These are phyloP conservation scores for Clivina fossor DNA, from an alignment of 2,888 invertebrate genomes.

Conservation along the genomic window DNA sequence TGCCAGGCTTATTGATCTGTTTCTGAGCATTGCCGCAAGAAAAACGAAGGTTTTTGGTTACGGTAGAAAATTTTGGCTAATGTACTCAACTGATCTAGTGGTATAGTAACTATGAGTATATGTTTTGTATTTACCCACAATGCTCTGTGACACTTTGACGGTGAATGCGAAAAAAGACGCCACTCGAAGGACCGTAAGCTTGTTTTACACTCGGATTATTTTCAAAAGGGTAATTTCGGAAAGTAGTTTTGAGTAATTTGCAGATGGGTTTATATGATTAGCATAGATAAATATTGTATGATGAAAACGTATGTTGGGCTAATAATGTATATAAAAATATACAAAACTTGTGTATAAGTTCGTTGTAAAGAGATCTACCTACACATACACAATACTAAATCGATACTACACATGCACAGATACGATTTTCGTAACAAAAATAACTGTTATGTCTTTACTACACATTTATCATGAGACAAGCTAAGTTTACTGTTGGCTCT, in stretches of 20 bases:
- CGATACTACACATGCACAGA: no score
- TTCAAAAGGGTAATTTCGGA: constrained; percentile 14
- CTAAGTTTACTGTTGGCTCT: no score
- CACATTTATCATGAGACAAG: no score
- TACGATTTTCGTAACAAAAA: no score
- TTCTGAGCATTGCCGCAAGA: neutral
- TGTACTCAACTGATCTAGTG: neutral
- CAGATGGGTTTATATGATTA: no score
- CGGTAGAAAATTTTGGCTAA: neutral
- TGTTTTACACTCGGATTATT: constrained; percentile 16
- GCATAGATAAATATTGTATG: no score
- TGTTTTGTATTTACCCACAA: constrained; percentile 18
- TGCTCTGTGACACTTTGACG: constrained; percentile 23
- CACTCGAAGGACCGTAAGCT: constrained; percentile 15
- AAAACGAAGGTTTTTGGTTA: constrained; percentile 1
- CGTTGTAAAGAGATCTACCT: no score
- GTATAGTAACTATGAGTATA: neutral
- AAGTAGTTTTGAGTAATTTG: constrained; percentile 21
- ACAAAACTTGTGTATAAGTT: no score
- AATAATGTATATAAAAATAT: no score
- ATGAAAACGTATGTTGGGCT: no score
- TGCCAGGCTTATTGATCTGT: constrained; percentile 5
- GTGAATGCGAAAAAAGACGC: neutral
- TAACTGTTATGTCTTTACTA: no score
- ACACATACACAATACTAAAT: no score